Base-by-base conservation (phyloP, 2,888 invertebrate species). In the Leptinotarsa tumamoca region DNA sequence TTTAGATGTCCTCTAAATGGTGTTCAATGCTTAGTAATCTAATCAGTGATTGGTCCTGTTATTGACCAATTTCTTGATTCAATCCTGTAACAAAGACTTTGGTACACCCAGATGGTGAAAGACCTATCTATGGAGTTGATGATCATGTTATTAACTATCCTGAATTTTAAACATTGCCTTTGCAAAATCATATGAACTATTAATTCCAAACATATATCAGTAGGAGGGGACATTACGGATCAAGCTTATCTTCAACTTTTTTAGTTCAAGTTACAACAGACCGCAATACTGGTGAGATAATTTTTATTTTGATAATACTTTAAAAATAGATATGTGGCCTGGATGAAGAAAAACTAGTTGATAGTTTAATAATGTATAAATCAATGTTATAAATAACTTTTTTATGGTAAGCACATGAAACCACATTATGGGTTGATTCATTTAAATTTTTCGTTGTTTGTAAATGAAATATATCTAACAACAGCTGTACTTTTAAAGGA, bases 371-470 rank as follows among this genome's bases (percentile, higher is more conserved):
- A 18, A 21, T 58, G 21, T 58, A 49, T 70, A 58, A 61, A 70
- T 70, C 70, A 70, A 18, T 43, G 43, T 56, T 49, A 70, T 70
- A 70, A 70, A 70, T 70, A 70, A 70, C 61, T 49, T 58, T 58
- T 58, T 58, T 63, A 33, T 58, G 58, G 58, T 23, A 58, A 23
- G 58, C 23, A 23, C 23, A 54, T 54, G 13, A 54, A 54, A 54
- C n/a, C 18, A 54, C 18, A 10, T 58, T 14, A 23, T 58, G 4
- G 58, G 2, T 23, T 58, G 58, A 58, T 58, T 58, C 15, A 58
- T 58, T 27, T 14, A 2, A 23, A 14, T 58, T 58, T 58, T 14
- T 58, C 10, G 23, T 23, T 5, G 58, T 58, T 58, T 58, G 13
- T 23, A 14, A 15, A 4, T 21, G 14, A 58, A 27, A 58, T 14